phyloP scores from a whole-genome alignment of 2,113 vertebrate species.

The Pristiophorus japonicus region DNA sequence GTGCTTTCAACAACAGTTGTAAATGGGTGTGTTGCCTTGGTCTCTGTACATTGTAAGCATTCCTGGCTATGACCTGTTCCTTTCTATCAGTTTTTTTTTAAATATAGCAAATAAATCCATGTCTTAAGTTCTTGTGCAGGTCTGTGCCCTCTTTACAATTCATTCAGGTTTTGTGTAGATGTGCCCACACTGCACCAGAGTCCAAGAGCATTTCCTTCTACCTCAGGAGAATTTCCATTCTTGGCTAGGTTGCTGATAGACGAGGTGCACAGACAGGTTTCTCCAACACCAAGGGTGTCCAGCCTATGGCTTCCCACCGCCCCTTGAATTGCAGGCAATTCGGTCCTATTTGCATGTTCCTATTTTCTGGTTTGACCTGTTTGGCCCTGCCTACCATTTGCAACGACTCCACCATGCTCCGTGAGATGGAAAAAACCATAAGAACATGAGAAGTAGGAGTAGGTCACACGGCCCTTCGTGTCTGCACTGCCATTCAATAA shows the following conservation, averaged over 20 bases:
- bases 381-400: neutral
- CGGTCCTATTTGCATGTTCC: neutral
- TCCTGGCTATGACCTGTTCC: constrained; percentile 8
- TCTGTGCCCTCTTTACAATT: neutral
- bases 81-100: neutral
- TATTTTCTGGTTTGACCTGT: neutral
- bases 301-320: neutral
- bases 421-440: too few species aligned
- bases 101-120: constrained; percentile 9
- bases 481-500: too few species aligned
- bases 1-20: neutral
- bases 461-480: too few species aligned
- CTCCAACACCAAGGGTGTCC: neutral
- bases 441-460: too few species aligned
- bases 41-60: neutral
- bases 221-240: neutral
- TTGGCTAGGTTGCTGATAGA: neutral
- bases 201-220: neutral
- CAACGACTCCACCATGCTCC: too few species aligned
- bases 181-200: neutral
- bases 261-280: neutral
- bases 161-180: neutral
- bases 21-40: neutral
- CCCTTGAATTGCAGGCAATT: neutral
- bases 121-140: neutral